phyloP scores from a whole-genome alignment of 64 coral and sea anemone species.

The Montipora efflorescens region DNA sequence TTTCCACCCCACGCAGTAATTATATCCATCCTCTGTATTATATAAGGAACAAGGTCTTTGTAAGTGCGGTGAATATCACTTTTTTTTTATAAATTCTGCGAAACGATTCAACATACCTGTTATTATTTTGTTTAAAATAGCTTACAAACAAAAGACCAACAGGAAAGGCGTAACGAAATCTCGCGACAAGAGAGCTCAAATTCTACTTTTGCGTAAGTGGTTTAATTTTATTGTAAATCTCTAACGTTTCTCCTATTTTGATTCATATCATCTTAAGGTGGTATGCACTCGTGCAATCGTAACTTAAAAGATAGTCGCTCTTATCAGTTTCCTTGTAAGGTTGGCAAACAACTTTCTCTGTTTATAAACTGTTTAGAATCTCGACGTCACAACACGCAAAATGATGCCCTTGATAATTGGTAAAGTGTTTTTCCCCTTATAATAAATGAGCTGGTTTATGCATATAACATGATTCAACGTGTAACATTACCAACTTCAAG shows the following conservation, averaged over 20 bases:
- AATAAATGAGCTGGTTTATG: too few species aligned
- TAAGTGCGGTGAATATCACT: background rate
- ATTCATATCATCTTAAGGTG: background rate
- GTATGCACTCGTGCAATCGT: background rate
- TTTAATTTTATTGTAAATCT: background rate
- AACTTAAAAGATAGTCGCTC: background rate
- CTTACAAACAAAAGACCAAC: background rate
- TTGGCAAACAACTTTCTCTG: background rate
- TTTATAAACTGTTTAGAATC: background rate
- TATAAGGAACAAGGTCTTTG: background rate
- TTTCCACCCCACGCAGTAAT: background rate
- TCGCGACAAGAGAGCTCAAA: background rate
- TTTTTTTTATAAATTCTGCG: background rate
- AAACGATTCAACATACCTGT: slow-evolving; percentile 16
- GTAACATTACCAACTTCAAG: too few species aligned
- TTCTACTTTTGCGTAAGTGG: background rate
- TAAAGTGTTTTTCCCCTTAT: background rate
- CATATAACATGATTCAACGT: too few species aligned
- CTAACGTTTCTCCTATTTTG: background rate
- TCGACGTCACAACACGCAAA: background rate
- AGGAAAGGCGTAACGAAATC: background rate
- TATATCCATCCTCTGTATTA: background rate
- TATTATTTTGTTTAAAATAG: background rate
- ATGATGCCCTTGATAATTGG: background rate
- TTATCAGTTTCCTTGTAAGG: background rate